Evolutionary conservation across 2,888 invertebrate genomes (phyloP).

Genomic region (Empis livida): DNA sequence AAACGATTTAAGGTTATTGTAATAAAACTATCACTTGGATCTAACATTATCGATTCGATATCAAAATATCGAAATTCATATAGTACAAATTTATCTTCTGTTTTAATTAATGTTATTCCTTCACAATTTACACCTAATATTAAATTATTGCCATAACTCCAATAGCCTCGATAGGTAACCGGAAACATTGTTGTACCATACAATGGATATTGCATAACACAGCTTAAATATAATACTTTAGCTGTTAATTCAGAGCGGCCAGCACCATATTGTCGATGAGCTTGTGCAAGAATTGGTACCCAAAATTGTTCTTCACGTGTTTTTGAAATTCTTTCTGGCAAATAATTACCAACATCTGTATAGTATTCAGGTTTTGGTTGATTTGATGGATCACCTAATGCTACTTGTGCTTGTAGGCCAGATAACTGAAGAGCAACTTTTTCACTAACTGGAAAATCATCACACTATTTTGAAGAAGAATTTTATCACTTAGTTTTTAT

Average conservation of each 20-base stretch:
- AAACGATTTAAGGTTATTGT: constrained; percentile 75
- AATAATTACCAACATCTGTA: constrained; percentile 78
- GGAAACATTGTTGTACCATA: constrained; percentile 79
- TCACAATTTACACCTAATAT: constrained; percentile 82
- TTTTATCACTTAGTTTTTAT: constrained; percentile 13
- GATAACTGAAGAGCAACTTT: constrained; percentile 89
- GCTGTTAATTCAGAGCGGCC: constrained; percentile 83
- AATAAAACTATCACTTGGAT: constrained; percentile 84
- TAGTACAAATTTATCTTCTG: constrained; percentile 81
- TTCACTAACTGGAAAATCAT: constrained; percentile 90
- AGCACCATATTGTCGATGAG: constrained; percentile 83
- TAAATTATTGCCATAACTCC: constrained; percentile 65
- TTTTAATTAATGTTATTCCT: constrained; percentile 80
- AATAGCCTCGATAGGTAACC: constrained; percentile 86
- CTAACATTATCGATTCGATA: constrained; percentile 80
- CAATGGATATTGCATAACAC: constrained; percentile 93
- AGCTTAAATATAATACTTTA: constrained; percentile 84
- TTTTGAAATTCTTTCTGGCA: constrained; percentile 70
- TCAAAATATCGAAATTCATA: constrained; percentile 84
- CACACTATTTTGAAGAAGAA: constrained; percentile 45
- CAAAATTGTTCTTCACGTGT: constrained; percentile 71
- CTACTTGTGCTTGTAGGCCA: constrained; percentile 87
- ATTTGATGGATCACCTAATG: constrained; percentile 69
- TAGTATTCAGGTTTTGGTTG: constrained; percentile 72
- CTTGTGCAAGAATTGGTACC: constrained; percentile 77